These are phyloP conservation scores for Stegophylla sp. DNA, from an alignment of 2,888 invertebrate genomes.

Conservation along the genomic window DNA sequence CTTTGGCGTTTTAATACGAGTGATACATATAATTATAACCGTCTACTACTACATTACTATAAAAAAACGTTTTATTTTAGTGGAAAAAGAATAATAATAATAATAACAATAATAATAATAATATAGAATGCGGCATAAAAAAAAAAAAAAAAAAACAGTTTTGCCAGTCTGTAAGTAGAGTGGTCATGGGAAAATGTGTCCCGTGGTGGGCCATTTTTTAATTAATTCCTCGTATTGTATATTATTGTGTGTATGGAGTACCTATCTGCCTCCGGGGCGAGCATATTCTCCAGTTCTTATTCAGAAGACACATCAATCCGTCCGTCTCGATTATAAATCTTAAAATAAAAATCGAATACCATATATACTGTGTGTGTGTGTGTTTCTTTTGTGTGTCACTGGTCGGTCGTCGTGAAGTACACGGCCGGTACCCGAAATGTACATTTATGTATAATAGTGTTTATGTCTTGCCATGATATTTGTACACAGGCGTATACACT, in stretches of 20 bases:
- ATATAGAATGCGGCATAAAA: slow-evolving; percentile 37
- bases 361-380: no score
- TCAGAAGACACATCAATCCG: slow-evolving; percentile 55
- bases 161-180: slow-evolving; percentile 58
- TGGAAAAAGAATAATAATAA: slow-evolving; percentile 21
- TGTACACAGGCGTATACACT: neutral
- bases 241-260: slow-evolving; percentile 53
- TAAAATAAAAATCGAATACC: slow-evolving; percentile 50
- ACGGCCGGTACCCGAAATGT: neutral
- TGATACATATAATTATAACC: slow-evolving; percentile 23
- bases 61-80: slow-evolving; percentile 39
- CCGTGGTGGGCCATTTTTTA: slow-evolving; percentile 59
- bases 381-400: slow-evolving; percentile 54
- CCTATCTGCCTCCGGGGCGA: slow-evolving; percentile 48
- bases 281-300: slow-evolving; percentile 50
- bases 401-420: slow-evolving; percentile 15
- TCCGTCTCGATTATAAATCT: slow-evolving; percentile 58
- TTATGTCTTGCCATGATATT: neutral
- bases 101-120: slow-evolving; percentile 29
- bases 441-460: neutral
- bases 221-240: slow-evolving; percentile 59
- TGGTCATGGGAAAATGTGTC: slow-evolving; percentile 59
- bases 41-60: neutral
- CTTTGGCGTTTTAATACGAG: neutral
- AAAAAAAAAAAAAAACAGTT: slow-evolving; percentile 55